Evolutionary conservation across 2,797 vertebrate genomes (phyloP).

Genomic region (Sarcoramphus papa): DNA sequence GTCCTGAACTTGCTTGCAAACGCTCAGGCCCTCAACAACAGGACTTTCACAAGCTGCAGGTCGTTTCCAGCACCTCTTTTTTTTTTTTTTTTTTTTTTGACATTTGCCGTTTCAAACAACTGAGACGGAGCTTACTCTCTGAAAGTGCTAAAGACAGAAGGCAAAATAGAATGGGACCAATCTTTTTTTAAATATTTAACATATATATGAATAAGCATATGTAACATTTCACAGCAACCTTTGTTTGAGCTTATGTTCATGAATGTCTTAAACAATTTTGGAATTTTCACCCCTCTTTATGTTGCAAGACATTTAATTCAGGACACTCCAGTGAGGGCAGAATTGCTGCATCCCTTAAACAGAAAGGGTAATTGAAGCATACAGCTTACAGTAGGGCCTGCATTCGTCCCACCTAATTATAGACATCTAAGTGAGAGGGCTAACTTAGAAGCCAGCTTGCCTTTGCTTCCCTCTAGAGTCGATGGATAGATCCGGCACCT

Average conservation of each 20-base stretch:
- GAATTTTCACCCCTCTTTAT: not conserved
- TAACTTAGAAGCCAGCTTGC: not conserved
- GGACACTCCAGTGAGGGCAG: not conserved
- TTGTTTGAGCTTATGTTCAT: not conserved
- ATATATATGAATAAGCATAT: too few species aligned
- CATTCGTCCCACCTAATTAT: fast-evolving
- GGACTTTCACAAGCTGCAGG: too few species aligned
- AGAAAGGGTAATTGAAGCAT: not conserved
- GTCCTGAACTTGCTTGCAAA: not conserved
- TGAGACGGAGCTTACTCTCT: not conserved
- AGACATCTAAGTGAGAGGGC: not conserved
- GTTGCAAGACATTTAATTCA: not conserved
- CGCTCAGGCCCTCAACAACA: not conserved
- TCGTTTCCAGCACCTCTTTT: not conserved
- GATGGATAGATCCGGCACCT: not conserved
- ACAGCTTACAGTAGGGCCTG: not conserved
- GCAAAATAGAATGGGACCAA: not conserved
- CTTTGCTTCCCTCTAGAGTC: slow-evolving; percentile 49
- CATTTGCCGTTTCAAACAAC: not conserved
- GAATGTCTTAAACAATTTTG: not conserved
- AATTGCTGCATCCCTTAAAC: not conserved
- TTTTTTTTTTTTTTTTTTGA: not conserved
- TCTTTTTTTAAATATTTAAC: not conserved
- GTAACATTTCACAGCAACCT: not conserved
- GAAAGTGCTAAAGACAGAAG: not conserved